Conservation (phyloP, 2,888 invertebrate genomes). For the Sarcophaga caerulescens region DNA sequence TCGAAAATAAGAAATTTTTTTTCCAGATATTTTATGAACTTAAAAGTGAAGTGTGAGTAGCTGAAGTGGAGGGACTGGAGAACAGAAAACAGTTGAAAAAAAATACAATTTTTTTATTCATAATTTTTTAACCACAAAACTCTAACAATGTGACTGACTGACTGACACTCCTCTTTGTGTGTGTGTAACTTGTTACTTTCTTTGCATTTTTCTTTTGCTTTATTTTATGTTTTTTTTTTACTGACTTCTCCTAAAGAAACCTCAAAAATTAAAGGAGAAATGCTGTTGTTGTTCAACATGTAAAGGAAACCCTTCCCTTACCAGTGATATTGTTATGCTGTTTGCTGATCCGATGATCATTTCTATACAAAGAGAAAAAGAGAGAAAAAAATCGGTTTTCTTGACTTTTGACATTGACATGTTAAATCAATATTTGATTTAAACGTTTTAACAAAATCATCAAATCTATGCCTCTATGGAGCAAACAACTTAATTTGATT, state of each 20-base stretch:
- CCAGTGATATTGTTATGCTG: background rate
- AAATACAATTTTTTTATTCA: background rate
- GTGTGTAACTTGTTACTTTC: constrained; percentile 47
- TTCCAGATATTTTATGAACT: background rate
- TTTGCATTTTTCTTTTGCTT: constrained; percentile 5
- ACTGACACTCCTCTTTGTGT: constrained; percentile 52
- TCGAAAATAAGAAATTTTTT: background rate
- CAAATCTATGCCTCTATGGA: background rate
- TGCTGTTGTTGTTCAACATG: background rate
- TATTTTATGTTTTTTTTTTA: background rate
- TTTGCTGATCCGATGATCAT: constrained; percentile 33
- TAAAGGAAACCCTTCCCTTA: constrained; percentile 55
- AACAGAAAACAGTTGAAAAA: background rate
- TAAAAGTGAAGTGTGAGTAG: constrained; percentile 8
- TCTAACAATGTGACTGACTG: background rate
- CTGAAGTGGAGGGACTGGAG: background rate
- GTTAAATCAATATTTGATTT: constrained; percentile 58
- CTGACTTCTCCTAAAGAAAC: constrained; percentile 26
- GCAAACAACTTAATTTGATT: background rate
- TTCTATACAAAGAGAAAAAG: constrained; percentile 8
- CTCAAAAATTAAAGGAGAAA: constrained; percentile 7
- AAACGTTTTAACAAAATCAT: constrained; percentile 34
- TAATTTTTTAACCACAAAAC: constrained; percentile 46
- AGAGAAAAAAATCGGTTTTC: background rate
- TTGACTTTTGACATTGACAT: constrained; percentile 67